Evolutionary conservation across 2,888 invertebrate genomes (phyloP), one percentile per base, ranked within the genome.

Genomic region (Eristalinus aeneus): DNA sequence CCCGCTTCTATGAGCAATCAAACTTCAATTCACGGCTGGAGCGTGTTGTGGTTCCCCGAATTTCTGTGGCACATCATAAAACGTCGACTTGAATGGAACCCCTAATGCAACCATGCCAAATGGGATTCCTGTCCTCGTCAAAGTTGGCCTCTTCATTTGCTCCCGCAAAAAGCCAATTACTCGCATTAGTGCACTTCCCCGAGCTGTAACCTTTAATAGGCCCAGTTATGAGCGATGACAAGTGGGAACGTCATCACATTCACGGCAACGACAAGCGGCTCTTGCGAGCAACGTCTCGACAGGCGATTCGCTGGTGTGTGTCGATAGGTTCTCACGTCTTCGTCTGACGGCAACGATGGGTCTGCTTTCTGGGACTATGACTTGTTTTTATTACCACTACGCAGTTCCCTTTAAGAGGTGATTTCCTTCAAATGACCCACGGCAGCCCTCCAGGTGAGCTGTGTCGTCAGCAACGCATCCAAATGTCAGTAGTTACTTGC

Each of bases 381-480:
- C 27, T 60, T n/a, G 60, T 27, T 60, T 60, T 27, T 64, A 68
- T 10, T 36, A 9, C 20, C 32, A 27, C 34, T 63, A 36, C 27
- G 58, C 16, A 58, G 39, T 77, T 69, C 69, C 63, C 64, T 46
- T 46, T 53, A 68, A 77, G 65, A 56, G 12, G 63, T 56, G 36
- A 64, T 56, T 77, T 77, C 64, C 69, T 56, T 2, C 64, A 39
- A 77, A 64, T 69, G 77, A 39, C 54, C 63, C 20, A 27, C 27
- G 3, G n/a, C 12, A 39, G n/a, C 16, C n/a, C 39, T 12, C 31
- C 60, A 68, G 67, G 67, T 68, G 68, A 76, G 34, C 56, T 56
- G 53, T 23, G 61, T 27, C 34, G 32, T 22, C 53, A 56, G 39
- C 31, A 20, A 20, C 22, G 56, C 22, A 23, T 22, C 22, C 11